Base-by-base conservation (phyloP, 2,888 invertebrate genomes). In the Carpatolechia fugitivella region DNA sequence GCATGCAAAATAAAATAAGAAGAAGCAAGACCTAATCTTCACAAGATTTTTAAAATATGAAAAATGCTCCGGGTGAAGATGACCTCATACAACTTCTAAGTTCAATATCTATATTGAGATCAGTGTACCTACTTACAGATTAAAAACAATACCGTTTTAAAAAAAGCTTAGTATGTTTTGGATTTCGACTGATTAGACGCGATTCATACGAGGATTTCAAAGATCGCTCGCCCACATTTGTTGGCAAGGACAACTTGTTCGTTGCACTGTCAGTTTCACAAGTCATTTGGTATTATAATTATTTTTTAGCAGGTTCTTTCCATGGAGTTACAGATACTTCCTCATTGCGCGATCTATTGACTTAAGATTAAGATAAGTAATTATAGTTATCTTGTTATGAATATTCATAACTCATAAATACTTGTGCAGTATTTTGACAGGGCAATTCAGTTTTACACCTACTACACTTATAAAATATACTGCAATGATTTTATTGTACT, bases 161-260 rank as follows among this genome's bases (percentile, higher is more conserved):
- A n/a, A n/a, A n/a, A n/a, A n/a, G n/a, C n/a, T n/a, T n/a, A n/a
- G n/a, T n/a, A n/a, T n/a, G n/a, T 6, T 24, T 24, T 24, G 24
- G 6, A 24, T 24, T 24, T 4, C 6, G 3, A 24, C 24, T 4
- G 24, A 20, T 36, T 13, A 4, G 13, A 13, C 2, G 5, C 36
- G 14, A 41, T 18, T 8, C 8, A 8, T 2, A 18, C 40, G 40
- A 18, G 11, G 4, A 10, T 8, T 41, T 41, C 40, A 41, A 41
- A 41, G 11, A 41, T 41, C 11, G 5, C 0, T 41, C 40, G 0
- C 14, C 11, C 8, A 24, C 3, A 24, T 3, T 24, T 24, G 6
- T n/a, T 16, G 11, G 18, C 44, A 44, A 44, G 44, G 44, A 44
- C 44, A 13, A 13, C 44, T 44, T 44, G 44, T 44, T 44, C 29